Evolutionary conservation across 2,113 vertebrate species (phyloP).

Genomic region (Neolamprologus brichardi): DNA sequence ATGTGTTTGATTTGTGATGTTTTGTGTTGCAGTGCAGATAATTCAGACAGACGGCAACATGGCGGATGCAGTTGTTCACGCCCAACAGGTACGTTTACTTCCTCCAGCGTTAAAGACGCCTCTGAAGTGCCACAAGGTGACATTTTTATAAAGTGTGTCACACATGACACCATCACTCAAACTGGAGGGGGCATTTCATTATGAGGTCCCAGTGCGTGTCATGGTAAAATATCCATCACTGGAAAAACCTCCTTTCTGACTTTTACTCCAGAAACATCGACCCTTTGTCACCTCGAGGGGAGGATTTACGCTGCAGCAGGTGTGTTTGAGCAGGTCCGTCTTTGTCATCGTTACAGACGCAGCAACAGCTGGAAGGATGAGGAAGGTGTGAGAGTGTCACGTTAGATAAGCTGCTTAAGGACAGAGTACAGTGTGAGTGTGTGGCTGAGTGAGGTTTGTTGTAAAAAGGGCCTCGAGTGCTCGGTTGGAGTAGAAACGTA

Average conservation of each 20-base stretch:
- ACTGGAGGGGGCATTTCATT: not conserved
- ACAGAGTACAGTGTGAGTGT: not conserved
- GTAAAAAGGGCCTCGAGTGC: not conserved
- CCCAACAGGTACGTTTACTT: not conserved
- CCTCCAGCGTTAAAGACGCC: not conserved
- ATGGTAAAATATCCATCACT: not conserved
- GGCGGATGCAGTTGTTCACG: not conserved
- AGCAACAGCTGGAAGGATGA: not conserved
- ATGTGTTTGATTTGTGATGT: no score
- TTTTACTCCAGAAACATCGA: not conserved
- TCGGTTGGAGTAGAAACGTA: not conserved
- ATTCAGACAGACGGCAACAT: fast-evolving
- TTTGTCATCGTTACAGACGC: not conserved
- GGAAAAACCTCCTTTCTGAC: not conserved
- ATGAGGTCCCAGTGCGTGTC: not conserved
- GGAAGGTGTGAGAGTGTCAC: not conserved
- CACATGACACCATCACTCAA: not conserved
- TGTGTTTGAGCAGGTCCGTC: not conserved
- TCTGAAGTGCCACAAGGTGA: not conserved
- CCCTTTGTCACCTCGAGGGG: fast-evolving
- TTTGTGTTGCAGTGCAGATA: not conserved
- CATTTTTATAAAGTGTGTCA: not conserved
- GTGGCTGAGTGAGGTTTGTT: not conserved
- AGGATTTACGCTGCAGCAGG: not conserved
- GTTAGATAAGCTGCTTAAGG: not conserved